Conservation (phyloP, 2,797 vertebrate genomes). For the Anguilla obscura region DNA sequence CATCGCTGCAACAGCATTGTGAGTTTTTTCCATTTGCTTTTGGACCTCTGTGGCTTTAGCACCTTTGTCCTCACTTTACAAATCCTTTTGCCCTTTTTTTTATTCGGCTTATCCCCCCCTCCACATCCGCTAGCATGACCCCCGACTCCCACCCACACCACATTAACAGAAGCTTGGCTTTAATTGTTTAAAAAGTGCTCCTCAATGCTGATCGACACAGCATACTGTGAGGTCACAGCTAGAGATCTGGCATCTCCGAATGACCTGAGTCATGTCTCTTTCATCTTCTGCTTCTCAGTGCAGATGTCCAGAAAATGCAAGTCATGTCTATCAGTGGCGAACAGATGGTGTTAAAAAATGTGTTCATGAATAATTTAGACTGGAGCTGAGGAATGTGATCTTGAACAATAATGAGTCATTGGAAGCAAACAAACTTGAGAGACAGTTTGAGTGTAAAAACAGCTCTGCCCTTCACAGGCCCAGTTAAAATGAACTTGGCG, state of each 20-base stretch:
- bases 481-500: background rate
- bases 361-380: constrained; percentile 50
- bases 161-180: constrained; percentile 14
- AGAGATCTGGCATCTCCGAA: constrained; percentile 24
- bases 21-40: background rate
- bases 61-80: background rate
- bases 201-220: constrained; percentile 9
- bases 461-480: constrained; percentile 21
- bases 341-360: constrained; percentile 52
- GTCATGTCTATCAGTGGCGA: constrained; percentile 42
- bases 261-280: constrained; percentile 33
- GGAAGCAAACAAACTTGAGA: constrained; percentile 46
- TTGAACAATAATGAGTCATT: constrained; percentile 40
- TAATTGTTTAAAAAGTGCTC: background rate
- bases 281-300: constrained; percentile 15
- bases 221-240: constrained; percentile 19
- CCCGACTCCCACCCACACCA: background rate
- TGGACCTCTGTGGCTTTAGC: background rate
- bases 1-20: background rate
- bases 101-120: background rate
- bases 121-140: background rate
- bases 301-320: constrained; percentile 46
- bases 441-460: constrained; percentile 18
- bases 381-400: constrained; percentile 46
- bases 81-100: background rate